Base-by-base conservation (phyloP, 2,797 vertebrate genomes). In the Alca torda region DNA sequence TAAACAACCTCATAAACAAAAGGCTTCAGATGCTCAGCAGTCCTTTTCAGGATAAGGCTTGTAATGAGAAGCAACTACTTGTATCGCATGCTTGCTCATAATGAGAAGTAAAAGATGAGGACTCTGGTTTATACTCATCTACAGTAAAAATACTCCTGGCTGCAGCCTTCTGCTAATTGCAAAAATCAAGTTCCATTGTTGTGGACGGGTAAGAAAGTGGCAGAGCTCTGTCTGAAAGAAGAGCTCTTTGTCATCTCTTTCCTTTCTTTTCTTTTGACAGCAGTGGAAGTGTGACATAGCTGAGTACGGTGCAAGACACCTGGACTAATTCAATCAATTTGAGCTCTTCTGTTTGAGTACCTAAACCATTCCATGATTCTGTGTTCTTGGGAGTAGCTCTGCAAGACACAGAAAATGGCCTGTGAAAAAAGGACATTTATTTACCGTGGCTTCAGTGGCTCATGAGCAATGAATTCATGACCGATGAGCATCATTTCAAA, bases 1-100 rank as follows among this genome's bases (percentile, higher is more conserved):
- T 69, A 37, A 73, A 79, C 46, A 84, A 67, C 25, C 14, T 53
- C 51, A 61, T n/a, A 88, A 88, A 63, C 51, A 51, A 61, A 81
- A 81, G 43, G 59, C 56, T 79, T 73, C 54, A 37, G 84, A 61
- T 59, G 65, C 70, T 91, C 74, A 65, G 79, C 80, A 70, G 48
- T 28, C 50, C 48, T 67, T 92, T 57, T 15, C 77, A 74, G 84
- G 51, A 16, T 89, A 33, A 82, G 45, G 45, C 43, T 89, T 73
- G 54, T 56, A 87, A 91, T 43, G 59, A 84, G 80, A 53, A 93
- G 61, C 33, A 53, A 12, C 48, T 46, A 26, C 46, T 59, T 35
- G 54, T 12, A 50, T 6, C 10, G 24, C 0, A 0, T 33, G 31
- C 30, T 46, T 63, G 33, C 67, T 87, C 1, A 24, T 45, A 64